Percentiles rank a stretch among this genome's conserved stretches.
These are phyloP conservation scores for Hippocampus kuda DNA, from an alignment of 2,797 vertebrate species.

Conservation along the genomic window DNA sequence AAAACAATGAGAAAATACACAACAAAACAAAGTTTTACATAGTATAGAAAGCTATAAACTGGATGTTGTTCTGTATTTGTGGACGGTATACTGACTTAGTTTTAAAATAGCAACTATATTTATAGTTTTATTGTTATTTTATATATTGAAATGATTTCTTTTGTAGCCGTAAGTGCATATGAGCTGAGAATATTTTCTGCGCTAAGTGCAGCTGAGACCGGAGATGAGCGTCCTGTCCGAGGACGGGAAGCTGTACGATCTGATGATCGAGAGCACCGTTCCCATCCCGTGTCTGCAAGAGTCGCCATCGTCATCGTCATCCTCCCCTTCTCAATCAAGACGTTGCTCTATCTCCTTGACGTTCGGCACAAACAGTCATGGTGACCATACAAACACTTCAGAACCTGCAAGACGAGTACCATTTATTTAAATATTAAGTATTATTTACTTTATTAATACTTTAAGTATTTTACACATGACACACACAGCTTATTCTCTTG, in stretches of 20 bases:
- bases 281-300: conserved; percentile 71
- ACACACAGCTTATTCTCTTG: too few species aligned
- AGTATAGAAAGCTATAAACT: too few species aligned
- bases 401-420: too few species aligned
- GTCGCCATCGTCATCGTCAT: conserved; percentile 34
- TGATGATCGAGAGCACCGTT: conserved; percentile 75
- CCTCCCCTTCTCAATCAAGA: conserved; percentile 22
- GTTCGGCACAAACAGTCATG: conserved; percentile 68
- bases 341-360: conserved; percentile 71
- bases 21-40: too few species aligned
- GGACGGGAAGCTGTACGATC: conserved; percentile 70
- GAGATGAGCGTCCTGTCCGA: conserved; percentile 68
- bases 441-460: too few species aligned
- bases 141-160: not conserved
- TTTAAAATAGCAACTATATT: too few species aligned
- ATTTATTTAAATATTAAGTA: too few species aligned
- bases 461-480: not conserved
- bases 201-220: conserved; percentile 64
- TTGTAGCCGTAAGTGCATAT: not conserved
- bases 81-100: too few species aligned
- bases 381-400: conserved; percentile 43
- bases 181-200: not conserved
- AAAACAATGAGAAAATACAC: too few species aligned
- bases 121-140: not conserved
- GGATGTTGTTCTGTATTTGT: too few species aligned